phyloP scores from a whole-genome alignment of 2,113 vertebrate genomes.

The Vulpes ferrilata region DNA sequence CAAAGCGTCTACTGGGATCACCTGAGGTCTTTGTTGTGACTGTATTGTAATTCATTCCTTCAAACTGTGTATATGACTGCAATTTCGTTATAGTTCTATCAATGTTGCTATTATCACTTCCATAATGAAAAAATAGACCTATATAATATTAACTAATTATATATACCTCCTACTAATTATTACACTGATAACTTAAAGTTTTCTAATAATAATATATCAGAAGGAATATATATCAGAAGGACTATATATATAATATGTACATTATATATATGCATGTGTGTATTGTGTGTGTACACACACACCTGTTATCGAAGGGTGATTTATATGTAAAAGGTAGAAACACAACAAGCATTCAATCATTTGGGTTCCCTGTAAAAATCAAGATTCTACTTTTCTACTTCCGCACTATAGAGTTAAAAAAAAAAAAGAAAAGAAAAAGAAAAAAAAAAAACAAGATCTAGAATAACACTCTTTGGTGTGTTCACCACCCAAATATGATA shows the following conservation, averaged over 20 bases:
- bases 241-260: neutral
- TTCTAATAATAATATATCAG: neutral
- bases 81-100: neutral
- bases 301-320: neutral
- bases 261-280: neutral
- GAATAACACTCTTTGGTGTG: neutral
- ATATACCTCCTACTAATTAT: neutral
- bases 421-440: neutral
- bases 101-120: neutral
- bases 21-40: neutral
- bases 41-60: neutral
- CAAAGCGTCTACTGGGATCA: neutral
- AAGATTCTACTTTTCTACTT: neutral
- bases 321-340: constrained; percentile 3
- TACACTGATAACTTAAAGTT: neutral
- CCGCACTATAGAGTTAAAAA: neutral
- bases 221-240: neutral
- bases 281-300: neutral
- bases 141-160: neutral
- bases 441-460: neutral
- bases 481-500: constrained; percentile 13
- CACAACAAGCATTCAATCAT: neutral
- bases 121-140: neutral
- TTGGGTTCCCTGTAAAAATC: neutral
- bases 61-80: neutral